These are phyloP conservation scores for Pogonophryne albipinna DNA, from an alignment of 2,797 vertebrate species.

Conservation along the genomic window DNA sequence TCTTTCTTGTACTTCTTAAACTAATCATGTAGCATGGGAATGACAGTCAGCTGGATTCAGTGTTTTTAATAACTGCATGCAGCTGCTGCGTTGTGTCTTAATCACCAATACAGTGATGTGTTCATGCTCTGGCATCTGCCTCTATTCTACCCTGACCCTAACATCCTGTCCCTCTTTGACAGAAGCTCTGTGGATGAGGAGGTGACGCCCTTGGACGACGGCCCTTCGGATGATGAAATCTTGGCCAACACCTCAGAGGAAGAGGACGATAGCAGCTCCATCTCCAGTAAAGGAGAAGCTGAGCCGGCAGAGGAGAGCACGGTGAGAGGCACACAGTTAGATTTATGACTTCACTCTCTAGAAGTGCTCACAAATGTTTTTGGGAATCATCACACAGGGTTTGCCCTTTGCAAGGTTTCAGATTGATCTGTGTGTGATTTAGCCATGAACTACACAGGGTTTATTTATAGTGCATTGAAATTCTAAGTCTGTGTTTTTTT, in stretches of 20 bases:
- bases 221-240: conserved; percentile 80
- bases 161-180: conserved; percentile 55
- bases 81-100: neutral
- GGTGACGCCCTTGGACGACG: conserved; percentile 71
- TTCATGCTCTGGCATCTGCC: neutral
- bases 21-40: neutral
- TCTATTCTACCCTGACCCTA: neutral
- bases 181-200: conserved; percentile 74
- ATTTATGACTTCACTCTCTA: conserved; percentile 23
- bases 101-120: neutral
- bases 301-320: conserved; percentile 84
- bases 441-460: neutral
- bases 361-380: conserved; percentile 27
- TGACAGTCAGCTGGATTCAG: conserved; percentile 13
- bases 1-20: neutral
- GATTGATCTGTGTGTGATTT: neutral
- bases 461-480: neutral
- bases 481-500: conserved; percentile 38
- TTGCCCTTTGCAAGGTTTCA: conserved; percentile 20
- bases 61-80: neutral
- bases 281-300: conserved; percentile 90
- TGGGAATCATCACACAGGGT: neutral
- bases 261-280: conserved; percentile 86
- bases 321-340: conserved; percentile 75
- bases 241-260: conserved; percentile 87